Evolutionary conservation across 1,140 invertebrate species (phyloP).

Genomic region (Cryptotermes secundus): DNA sequence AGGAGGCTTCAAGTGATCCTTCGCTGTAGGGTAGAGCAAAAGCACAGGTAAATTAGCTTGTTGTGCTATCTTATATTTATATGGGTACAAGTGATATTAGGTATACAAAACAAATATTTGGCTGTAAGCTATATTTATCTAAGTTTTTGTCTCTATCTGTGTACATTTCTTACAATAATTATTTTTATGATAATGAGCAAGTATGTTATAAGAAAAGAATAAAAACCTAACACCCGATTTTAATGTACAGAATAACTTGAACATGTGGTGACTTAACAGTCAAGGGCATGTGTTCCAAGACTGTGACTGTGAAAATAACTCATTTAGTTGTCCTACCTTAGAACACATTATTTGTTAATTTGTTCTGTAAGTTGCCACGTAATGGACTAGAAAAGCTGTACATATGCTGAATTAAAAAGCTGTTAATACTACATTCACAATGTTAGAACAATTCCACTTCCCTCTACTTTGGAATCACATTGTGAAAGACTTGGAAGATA

Average conservation of each 20-base stretch:
- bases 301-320: slow-evolving; percentile 15
- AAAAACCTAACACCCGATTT: slow-evolving; percentile 22
- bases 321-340: slow-evolving; percentile 18
- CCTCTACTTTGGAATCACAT: background rate
- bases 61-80: slow-evolving; percentile 31
- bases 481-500: background rate
- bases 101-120: background rate
- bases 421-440: slow-evolving; percentile 34
- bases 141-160: slow-evolving; percentile 30
- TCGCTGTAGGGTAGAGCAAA: background rate
- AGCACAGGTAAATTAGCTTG: slow-evolving; percentile 18
- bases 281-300: background rate
- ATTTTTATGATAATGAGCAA: slow-evolving; percentile 27
- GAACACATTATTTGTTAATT: slow-evolving; percentile 21
- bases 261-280: background rate
- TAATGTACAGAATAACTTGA: slow-evolving; percentile 8
- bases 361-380: slow-evolving; percentile 2
- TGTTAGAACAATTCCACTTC: slow-evolving; percentile 24
- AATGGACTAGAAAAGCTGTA: slow-evolving; percentile 28
- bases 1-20: background rate
- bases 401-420: slow-evolving; percentile 33
- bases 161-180: slow-evolving; percentile 29
- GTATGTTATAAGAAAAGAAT: slow-evolving; percentile 18
- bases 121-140: slow-evolving; percentile 29
- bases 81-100: slow-evolving; percentile 31